phyloP scores from a whole-genome alignment of 2,113 vertebrate genomes.

The Eptatretus burgeri region DNA sequence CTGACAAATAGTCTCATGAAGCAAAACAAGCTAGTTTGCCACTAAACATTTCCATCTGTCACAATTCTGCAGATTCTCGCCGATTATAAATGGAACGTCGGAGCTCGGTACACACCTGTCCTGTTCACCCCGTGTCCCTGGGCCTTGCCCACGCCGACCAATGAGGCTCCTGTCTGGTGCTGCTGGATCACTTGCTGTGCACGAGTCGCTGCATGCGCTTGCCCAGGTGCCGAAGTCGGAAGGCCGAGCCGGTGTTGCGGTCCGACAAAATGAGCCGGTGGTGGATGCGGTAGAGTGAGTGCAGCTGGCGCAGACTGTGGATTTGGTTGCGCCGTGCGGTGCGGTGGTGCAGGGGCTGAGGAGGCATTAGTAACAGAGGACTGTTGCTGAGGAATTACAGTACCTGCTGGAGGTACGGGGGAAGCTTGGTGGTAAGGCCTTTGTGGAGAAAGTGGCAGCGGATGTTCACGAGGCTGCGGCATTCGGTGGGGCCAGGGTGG shows the following conservation, averaged over 20 bases:
- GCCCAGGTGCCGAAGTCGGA: neutral
- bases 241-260: too few relatives aligned
- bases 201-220: constrained; percentile 1
- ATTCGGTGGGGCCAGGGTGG: neutral
- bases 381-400: too few relatives aligned
- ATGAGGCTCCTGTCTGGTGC: constrained; percentile 3
- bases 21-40: too few relatives aligned
- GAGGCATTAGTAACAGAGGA: neutral
- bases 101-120: neutral
- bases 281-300: neutral
- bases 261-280: neutral
- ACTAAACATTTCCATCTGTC: too few relatives aligned
- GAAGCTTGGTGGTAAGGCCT: too few relatives aligned
- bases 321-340: neutral
- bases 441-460: neutral
- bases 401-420: too few relatives aligned
- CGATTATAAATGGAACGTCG: too few relatives aligned
- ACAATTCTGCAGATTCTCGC: too few relatives aligned
- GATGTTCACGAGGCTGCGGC: neutral
- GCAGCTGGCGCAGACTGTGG: neutral
- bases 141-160: neutral
- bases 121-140: constrained; percentile 2
- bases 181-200: constrained; percentile 6
- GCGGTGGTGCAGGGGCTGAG: neutral
- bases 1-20: too few relatives aligned